phyloP scores from a whole-genome alignment of 2,888 invertebrate genomes.

The Watsonalla binaria region DNA sequence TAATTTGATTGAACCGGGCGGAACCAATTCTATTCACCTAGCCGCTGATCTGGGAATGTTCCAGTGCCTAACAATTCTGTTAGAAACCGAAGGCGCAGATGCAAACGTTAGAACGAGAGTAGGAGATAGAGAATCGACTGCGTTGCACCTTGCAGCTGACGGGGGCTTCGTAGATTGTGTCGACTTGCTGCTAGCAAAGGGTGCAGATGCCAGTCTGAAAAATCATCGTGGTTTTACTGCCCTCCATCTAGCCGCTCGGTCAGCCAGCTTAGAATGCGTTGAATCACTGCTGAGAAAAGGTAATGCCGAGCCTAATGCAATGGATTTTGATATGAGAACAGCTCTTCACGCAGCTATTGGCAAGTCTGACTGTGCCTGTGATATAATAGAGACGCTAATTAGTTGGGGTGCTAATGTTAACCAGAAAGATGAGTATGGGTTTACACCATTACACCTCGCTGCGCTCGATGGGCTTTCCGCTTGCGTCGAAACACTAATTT shows the following conservation, averaged over 20 bases:
- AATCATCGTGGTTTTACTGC: slow-evolving; percentile 91
- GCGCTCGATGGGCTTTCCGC: slow-evolving; percentile 91
- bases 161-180: slow-evolving; percentile 91
- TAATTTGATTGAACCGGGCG: slow-evolving; percentile 85
- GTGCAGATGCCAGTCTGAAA: slow-evolving; percentile 85
- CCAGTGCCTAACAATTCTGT: slow-evolving; percentile 85
- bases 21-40: slow-evolving; percentile 88
- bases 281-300: slow-evolving; percentile 86
- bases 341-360: slow-evolving; percentile 91
- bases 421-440: slow-evolving; percentile 90
- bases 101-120: slow-evolving; percentile 83
- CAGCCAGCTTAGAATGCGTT: slow-evolving; percentile 89
- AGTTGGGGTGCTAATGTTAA: slow-evolving; percentile 91
- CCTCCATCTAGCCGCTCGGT: slow-evolving; percentile 89
- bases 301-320: slow-evolving; percentile 87
- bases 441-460: slow-evolving; percentile 91
- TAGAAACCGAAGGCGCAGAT: slow-evolving; percentile 85
- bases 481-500: slow-evolving; percentile 90
- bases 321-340: slow-evolving; percentile 89
- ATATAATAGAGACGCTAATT: slow-evolving; percentile 87
- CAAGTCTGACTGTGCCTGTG: slow-evolving; percentile 89
- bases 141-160: slow-evolving; percentile 92
- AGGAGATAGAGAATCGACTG: slow-evolving; percentile 86
- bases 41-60: slow-evolving; percentile 88
- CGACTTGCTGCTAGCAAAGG: slow-evolving; percentile 83